Evolutionary conservation across 2,888 invertebrate genomes (phyloP).

Genomic region (Plusia festucae): DNA sequence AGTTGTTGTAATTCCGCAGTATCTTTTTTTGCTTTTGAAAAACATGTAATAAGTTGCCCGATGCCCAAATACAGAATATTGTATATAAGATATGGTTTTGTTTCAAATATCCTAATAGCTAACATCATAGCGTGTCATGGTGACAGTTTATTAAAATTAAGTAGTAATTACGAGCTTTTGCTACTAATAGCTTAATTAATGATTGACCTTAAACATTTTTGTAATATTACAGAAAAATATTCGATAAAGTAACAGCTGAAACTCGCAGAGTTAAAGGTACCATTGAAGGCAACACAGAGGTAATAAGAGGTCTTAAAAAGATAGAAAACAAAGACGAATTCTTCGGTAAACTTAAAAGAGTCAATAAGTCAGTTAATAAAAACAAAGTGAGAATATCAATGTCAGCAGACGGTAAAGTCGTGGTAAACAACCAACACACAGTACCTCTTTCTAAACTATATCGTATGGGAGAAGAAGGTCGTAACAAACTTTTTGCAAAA

Average conservation of each 20-base stretch:
- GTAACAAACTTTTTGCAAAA: conserved; percentile 55
- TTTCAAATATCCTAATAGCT: too few species aligned
- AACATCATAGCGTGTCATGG: too few species aligned
- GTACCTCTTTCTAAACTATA: conserved; percentile 52
- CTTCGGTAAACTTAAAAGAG: conserved; percentile 58
- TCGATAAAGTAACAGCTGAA: conserved; percentile 76
- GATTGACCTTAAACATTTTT: too few species aligned
- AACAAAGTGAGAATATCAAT: conserved; percentile 63
- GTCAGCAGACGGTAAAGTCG: conserved; percentile 56
- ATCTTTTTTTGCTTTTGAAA: too few species aligned
- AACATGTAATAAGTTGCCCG: too few species aligned
- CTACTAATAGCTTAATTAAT: too few species aligned
- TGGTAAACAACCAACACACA: conserved; percentile 59
- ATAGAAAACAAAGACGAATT: conserved; percentile 65
- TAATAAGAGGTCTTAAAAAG: conserved; percentile 71
- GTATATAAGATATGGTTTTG: too few species aligned
- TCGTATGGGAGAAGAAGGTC: conserved; percentile 52
- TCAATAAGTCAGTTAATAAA: conserved; percentile 63
- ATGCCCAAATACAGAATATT: too few species aligned
- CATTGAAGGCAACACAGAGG: conserved; percentile 72
- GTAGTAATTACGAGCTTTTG: too few species aligned
- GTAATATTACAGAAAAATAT: conserved; percentile 72
- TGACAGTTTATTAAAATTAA: too few species aligned
- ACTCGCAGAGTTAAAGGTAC: conserved; percentile 71
- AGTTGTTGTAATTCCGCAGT: too few species aligned